Base-by-base conservation (phyloP, 2,113 vertebrate genomes). In the Ochotona princeps region DNA sequence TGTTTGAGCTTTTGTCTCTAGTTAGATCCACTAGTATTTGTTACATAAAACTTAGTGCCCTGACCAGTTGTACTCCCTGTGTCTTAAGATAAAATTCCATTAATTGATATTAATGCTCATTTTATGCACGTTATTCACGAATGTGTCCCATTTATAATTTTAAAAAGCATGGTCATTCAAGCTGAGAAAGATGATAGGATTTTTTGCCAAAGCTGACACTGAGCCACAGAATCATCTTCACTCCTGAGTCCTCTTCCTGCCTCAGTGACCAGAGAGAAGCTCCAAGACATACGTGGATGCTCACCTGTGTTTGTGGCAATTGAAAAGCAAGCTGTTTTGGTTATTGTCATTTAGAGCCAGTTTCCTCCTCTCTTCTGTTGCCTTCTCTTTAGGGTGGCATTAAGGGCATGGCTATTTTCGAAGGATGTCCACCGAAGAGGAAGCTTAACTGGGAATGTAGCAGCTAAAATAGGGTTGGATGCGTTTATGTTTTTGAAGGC, bases 21-120 rank as follows among this genome's bases (percentile, higher is more conserved):
- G 5, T 57, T 57, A 17, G 54, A 57, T 20, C 54, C 54, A 57
- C 18, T 57, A 57, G 18, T 18, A 57, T 57, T 57, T 4, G 54
- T 57, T 57, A 17, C 18, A 14, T 57, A 15, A 57, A 57, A 57
- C 54, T 57, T 12, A 57, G 54, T 17, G 54, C 54, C 54, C 54
- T 57, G 18, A 21, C 9, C 35, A 81, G 3, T 57, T 70, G 35
- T n/a, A 66, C 18, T 90, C 32, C 25, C 38, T 74, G 1, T 90
- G 25, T 49, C 69, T 69, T 88, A 65, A 72, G 84, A 88, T 65
- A 66, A 73, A 65, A 44, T 81, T 85, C 32, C 28, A 69, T 91
- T 79, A 73, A 10, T 84, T 26, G 32, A 66, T 95, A 47, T 60
- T 92, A 82, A n/a, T 88, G 18, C 51, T 70, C 54, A 86, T 0